Percentiles rank a stretch among this genome's conserved stretches.
These are phyloP conservation scores for Cnemophilus loriae DNA, from an alignment of 2,113 vertebrate species.

Conservation along the genomic window DNA sequence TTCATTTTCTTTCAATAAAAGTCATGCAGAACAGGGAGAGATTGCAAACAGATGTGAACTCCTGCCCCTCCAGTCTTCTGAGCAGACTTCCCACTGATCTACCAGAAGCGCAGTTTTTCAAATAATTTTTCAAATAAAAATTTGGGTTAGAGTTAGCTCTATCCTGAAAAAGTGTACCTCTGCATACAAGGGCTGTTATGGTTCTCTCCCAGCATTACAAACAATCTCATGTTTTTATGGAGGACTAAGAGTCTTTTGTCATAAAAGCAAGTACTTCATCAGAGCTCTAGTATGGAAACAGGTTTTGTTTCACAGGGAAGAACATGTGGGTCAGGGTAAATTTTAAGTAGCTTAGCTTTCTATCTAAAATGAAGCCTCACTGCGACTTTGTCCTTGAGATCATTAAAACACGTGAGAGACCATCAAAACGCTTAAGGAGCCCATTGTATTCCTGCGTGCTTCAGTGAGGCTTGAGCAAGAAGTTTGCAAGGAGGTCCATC, in stretches of 20 bases:
- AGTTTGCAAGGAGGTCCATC: not conserved
- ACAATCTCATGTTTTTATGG: not conserved
- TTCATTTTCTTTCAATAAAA: not conserved
- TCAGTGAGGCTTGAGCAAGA: not conserved
- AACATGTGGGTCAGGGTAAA: not conserved
- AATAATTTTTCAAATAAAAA: not conserved
- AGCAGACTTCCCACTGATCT: not conserved
- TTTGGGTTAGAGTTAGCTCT: not conserved
- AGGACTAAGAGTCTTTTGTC: not conserved
- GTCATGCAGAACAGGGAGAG: not conserved
- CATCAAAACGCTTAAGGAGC: not conserved
- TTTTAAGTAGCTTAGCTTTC: not conserved
- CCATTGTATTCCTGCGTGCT: not conserved
- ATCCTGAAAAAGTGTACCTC: not conserved
- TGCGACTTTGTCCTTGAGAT: not conserved
- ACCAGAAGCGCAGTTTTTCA: accelerated
- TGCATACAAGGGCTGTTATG: accelerated
- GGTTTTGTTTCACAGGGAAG: not conserved
- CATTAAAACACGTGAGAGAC: accelerated
- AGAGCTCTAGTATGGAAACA: not conserved
- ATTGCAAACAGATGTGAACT: not conserved
- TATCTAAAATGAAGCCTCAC: not conserved
- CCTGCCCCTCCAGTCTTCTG: not conserved
- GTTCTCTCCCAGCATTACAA: not conserved
- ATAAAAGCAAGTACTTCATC: not conserved